These are phyloP conservation scores for Entomobrya multifasciata DNA, from an alignment of 2,888 invertebrate species.

Conservation along the genomic window DNA sequence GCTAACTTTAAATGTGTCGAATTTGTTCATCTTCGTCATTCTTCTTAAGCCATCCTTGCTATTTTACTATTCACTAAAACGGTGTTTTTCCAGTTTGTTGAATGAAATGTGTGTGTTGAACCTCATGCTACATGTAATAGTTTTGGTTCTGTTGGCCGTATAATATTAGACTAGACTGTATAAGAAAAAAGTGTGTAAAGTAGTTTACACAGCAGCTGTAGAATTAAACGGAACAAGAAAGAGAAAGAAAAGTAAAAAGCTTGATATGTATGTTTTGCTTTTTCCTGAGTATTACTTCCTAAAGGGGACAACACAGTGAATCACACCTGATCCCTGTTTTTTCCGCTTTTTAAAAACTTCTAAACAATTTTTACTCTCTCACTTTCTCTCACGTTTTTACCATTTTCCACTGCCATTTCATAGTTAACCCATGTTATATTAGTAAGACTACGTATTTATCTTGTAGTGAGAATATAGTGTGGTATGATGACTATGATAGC, in stretches of 20 bases:
- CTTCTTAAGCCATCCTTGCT: not conserved
- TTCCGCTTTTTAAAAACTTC: not conserved
- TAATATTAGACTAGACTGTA: too few relatives aligned
- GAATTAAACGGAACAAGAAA: not conserved
- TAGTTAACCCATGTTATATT: too few relatives aligned
- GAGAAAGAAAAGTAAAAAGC: not conserved
- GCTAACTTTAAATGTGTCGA: not conserved
- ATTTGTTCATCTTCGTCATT: not conserved
- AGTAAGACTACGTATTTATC: too few relatives aligned
- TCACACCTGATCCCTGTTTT: conserved; percentile 64
- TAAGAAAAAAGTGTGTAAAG: too few relatives aligned
- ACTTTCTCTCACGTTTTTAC: not conserved
- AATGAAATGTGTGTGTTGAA: too few relatives aligned
- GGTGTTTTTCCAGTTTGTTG: not conserved
- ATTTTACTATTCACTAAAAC: not conserved
- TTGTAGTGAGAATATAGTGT: not conserved
- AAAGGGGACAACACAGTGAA: conserved; percentile 40
- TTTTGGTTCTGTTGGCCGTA: too few relatives aligned
- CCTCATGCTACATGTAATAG: too few relatives aligned
- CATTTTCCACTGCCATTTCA: not conserved
- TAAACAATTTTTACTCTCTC: conserved; percentile 9
- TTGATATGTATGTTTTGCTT: not conserved
- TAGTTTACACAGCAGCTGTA: not conserved
- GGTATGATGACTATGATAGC: too few relatives aligned
- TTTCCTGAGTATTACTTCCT: not conserved